Evolutionary conservation across 2,888 invertebrate genomes (phyloP), one percentile per base, ranked within the genome.

Genomic region (Ectemnius continuus): DNA sequence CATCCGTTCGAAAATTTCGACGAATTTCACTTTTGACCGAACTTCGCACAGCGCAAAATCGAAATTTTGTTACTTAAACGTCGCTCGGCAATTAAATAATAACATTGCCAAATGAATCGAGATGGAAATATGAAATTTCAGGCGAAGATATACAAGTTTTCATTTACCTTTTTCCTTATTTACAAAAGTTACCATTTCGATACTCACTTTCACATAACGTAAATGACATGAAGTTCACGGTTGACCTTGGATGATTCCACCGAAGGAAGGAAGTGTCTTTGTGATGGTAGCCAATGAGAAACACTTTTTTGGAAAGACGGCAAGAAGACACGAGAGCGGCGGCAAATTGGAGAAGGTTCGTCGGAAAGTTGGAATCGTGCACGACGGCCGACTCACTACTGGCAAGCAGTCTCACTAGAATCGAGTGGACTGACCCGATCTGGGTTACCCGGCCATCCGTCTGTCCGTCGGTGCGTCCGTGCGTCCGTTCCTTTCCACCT

Each of bases 381-480:
- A 83, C 90, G 88, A 84, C 87, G 87, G 89, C 86, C 88, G 83
- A 84, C 84, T 87, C 88, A 85, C 81, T 84, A 90, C 90, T 91
- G 90, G 81, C 86, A 76, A 86, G 85, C 82, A 80, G 77, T 78
- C 82, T 81, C 75, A 84, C 84, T 78, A 79, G 87, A 86, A 89
- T 89, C 88, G 89, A 80, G 81, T 84, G 84, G 84, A 87, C 87
- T 85, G 84, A 86, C 83, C 83, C 90, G 83, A 91, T 91, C 91
- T 91, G 90, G 91, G 91, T 91, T 91, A 91, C 90, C 90, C 91
- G 91, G 91, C 91, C 91, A 91, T 88, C 84, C 86, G 88, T 88
- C 90, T 87, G 86, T 85, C 83, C 84, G 83, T 84, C 83, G 86
- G 83, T 84, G 85, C 83, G 85, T 84, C 83, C 86, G 83, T 84